Conservation (phyloP, 2,888 invertebrate species). For the Dichetophora obliterata region DNA sequence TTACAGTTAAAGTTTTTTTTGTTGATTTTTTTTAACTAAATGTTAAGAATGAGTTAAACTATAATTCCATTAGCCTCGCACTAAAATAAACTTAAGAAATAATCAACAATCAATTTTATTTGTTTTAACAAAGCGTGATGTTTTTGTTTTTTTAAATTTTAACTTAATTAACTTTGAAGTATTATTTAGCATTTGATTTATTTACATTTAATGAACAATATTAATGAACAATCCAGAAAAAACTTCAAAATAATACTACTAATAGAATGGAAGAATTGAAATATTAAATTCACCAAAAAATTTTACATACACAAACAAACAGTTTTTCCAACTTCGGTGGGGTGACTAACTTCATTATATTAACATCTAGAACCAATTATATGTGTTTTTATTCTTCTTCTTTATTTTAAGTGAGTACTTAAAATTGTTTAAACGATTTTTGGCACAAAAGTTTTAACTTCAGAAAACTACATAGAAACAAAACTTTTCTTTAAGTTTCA, state of each 20-base stretch:
- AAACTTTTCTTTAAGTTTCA: neutral
- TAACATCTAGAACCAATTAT: neutral
- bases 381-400: slow-evolving; percentile 6
- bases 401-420: slow-evolving; percentile 34
- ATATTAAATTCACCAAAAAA: neutral
- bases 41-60: slow-evolving; percentile 28
- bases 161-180: slow-evolving; percentile 4
- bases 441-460: slow-evolving; percentile 42
- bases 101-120: slow-evolving; percentile 64
- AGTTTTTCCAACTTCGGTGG: slow-evolving; percentile 55
- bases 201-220: slow-evolving; percentile 26
- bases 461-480: neutral
- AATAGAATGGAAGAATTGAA: neutral
- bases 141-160: slow-evolving; percentile 1
- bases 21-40: slow-evolving; percentile 24
- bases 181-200: neutral
- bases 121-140: slow-evolving; percentile 38
- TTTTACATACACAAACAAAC: neutral
- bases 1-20: slow-evolving; percentile 18
- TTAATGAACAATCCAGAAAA: neutral
- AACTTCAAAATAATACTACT: neutral
- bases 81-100: slow-evolving; percentile 69
- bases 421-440: slow-evolving; percentile 47
- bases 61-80: slow-evolving; percentile 64
- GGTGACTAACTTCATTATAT: slow-evolving; percentile 49